Evolutionary conservation across 2,797 vertebrate genomes (phyloP).

Genomic region (Sparus aurata): DNA sequence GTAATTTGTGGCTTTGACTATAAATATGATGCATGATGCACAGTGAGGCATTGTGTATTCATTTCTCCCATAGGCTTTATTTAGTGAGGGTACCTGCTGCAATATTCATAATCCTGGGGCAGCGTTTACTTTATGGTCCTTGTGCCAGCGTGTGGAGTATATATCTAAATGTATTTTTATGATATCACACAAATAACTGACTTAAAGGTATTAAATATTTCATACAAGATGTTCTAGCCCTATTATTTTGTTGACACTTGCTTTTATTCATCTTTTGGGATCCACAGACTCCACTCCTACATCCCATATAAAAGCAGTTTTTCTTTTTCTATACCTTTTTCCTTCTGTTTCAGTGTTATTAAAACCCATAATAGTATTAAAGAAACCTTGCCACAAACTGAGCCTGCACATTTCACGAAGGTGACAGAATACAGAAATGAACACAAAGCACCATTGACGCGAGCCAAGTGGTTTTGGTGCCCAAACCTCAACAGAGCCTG

Average conservation of each 20-base stretch:
- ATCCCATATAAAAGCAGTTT: background rate
- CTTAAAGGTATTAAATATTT: slow-evolving; percentile 1
- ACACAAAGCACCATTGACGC: background rate
- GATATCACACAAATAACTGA: background rate
- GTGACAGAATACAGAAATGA: background rate
- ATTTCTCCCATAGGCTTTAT: slow-evolving; percentile 63
- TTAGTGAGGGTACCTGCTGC: slow-evolving; percentile 70
- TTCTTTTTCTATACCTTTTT: background rate
- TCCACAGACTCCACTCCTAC: too few relatives aligned
- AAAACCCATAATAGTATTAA: background rate
- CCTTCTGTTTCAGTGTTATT: background rate
- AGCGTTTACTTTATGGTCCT: background rate
- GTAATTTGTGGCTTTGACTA: slow-evolving; percentile 83
- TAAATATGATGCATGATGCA: slow-evolving; percentile 78
- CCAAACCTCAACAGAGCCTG: too few relatives aligned
- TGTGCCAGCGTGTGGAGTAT: slow-evolving; percentile 6
- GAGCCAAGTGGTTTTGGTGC: too few relatives aligned
- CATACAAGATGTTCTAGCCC: background rate
- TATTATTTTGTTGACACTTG: background rate
- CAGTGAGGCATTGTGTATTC: slow-evolving; percentile 68
- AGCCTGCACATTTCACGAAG: background rate
- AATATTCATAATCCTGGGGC: slow-evolving; percentile 29
- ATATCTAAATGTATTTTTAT: slow-evolving; percentile 12
- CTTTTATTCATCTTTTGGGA: background rate
- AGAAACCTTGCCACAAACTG: background rate